A percentile compares a stretch with the other conserved stretches of the same genome.
Conservation (phyloP, 2,113 vertebrate genomes). For the Zosterops pallidus region DNA sequence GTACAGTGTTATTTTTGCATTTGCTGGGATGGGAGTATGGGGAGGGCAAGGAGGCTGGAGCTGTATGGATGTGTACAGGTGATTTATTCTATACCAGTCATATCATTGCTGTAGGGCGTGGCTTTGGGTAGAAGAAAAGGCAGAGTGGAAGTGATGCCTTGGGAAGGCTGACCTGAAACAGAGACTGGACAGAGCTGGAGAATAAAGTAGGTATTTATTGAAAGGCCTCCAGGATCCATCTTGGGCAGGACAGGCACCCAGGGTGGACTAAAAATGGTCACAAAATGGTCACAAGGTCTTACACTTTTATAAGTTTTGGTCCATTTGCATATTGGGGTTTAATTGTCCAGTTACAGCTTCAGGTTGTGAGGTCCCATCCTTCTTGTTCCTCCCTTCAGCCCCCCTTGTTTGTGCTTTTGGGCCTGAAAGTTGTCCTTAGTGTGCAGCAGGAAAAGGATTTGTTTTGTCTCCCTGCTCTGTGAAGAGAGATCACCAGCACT, state of each 20-base stretch:
- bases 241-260: neutral
- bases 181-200: neutral
- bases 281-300: neutral
- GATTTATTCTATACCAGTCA: neutral
- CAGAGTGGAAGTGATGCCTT: neutral
- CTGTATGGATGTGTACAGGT: neutral
- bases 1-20: neutral
- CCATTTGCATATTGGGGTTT: neutral
- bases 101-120: rapidly evolving
- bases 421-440: neutral
- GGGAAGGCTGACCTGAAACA: neutral
- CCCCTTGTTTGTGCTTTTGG: neutral
- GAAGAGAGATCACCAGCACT: neutral
- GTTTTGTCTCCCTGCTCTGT: neutral
- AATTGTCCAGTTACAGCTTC: neutral
- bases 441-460: neutral
- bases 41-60: neutral
- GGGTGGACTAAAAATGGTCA: neutral
- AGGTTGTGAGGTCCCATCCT: neutral
- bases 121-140: neutral
- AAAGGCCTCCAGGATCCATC: neutral
- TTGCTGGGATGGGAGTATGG: neutral
- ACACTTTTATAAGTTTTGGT: neutral
- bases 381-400: neutral
- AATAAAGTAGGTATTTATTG: neutral